Conservation (phyloP, 1,140 invertebrate genomes). For the Anoplolepis gracilipes region DNA sequence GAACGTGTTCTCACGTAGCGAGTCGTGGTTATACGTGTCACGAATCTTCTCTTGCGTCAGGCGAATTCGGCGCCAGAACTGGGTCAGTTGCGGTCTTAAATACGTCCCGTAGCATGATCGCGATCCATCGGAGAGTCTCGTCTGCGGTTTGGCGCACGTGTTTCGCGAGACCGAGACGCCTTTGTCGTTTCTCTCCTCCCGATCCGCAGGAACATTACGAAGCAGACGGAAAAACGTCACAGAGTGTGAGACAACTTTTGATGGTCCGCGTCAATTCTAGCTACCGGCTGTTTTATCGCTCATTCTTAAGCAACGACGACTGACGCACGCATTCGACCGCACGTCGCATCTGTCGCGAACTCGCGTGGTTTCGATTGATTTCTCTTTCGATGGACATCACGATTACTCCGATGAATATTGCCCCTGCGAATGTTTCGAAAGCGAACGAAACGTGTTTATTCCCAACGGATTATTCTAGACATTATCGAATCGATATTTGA, state of each 20-base stretch:
- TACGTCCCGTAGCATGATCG: slow-evolving; percentile 34
- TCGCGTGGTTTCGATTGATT: slow-evolving; percentile 8
- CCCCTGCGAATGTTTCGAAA: background rate
- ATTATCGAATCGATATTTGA: background rate
- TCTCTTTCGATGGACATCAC: background rate
- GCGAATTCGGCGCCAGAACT: slow-evolving; percentile 64
- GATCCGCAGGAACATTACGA: background rate
- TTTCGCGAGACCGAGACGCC: slow-evolving; percentile 33
- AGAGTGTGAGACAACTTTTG: background rate
- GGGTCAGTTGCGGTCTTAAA: slow-evolving; percentile 71
- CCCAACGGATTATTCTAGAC: background rate
- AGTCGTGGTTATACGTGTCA: slow-evolving; percentile 62
- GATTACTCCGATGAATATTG: background rate
- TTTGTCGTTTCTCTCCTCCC: background rate
- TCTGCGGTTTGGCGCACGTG: slow-evolving; percentile 79
- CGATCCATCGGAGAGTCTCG: slow-evolving; percentile 42
- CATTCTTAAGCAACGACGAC: slow-evolving; percentile 27
- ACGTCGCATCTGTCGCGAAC: slow-evolving; percentile 62
- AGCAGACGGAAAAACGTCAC: background rate
- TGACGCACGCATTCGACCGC: slow-evolving; percentile 45
- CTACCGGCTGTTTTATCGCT: background rate
- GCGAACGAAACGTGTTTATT: background rate
- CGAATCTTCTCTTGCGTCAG: slow-evolving; percentile 47
- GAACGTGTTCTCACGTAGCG: slow-evolving; percentile 23
- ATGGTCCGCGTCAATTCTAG: background rate